A percentile compares a stretch with the other conserved stretches of the same genome.
Evolutionary conservation across 2,113 vertebrate species (phyloP).

Genomic region (Pithys albifrons): DNA sequence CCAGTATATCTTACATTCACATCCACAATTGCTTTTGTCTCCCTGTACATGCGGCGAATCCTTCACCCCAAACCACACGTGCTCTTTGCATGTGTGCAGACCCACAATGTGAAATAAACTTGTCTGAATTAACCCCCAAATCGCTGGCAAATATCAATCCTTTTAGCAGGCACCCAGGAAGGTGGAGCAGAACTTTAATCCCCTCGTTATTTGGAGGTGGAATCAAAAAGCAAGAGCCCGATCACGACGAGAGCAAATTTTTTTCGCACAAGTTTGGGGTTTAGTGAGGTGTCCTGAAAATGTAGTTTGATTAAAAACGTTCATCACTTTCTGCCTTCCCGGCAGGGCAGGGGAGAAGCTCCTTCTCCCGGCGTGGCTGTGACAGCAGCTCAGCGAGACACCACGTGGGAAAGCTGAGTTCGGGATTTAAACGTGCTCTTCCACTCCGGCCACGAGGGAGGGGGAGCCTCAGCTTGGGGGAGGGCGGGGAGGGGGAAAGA

Average conservation of each 20-base stretch:
- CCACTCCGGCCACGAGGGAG: conserved; percentile 8
- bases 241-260: accelerated
- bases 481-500: background rate
- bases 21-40: background rate
- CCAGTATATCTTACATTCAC: background rate
- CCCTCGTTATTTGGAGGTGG: background rate
- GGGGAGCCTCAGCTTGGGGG: background rate
- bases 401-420: conserved; percentile 21
- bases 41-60: background rate
- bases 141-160: background rate
- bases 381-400: conserved; percentile 14
- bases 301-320: background rate
- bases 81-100: background rate
- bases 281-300: background rate
- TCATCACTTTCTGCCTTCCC: background rate
- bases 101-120: background rate
- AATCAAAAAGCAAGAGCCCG: background rate
- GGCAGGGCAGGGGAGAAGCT: background rate
- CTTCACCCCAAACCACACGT: background rate
- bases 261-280: background rate
- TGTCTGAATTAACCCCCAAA: background rate
- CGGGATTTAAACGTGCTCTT: conserved; percentile 1
- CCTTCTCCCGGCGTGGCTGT: background rate
- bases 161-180: background rate
- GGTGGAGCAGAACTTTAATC: background rate